Conservation (phyloP, 2,113 vertebrate genomes). For the Drymodes brunneopygia region DNA sequence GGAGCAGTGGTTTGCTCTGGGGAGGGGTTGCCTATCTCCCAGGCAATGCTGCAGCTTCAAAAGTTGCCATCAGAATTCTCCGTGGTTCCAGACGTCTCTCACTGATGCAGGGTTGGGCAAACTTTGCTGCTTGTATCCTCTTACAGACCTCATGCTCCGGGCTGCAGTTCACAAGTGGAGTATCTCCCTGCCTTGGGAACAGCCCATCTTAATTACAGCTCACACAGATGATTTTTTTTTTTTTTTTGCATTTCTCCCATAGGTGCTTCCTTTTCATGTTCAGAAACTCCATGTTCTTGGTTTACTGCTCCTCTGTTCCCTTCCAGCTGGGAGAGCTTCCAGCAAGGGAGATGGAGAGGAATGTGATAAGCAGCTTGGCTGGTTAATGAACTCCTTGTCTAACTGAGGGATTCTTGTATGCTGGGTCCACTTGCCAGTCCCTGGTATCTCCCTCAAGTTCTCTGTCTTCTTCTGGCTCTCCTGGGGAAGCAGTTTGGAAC, state of each 20-base stretch:
- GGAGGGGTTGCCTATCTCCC: background rate
- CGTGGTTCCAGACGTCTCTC: rapidly evolving
- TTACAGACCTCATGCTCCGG: background rate
- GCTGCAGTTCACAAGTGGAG: background rate
- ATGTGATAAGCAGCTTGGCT: background rate
- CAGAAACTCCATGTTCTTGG: background rate
- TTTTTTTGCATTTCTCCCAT: background rate
- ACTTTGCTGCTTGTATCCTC: background rate
- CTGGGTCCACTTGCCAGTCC: background rate
- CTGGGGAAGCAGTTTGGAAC: background rate
- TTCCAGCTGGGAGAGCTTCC: background rate
- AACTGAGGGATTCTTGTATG: background rate
- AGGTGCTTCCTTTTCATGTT: background rate
- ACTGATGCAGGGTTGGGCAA: background rate
- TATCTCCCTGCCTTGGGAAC: background rate
- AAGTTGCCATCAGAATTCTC: background rate
- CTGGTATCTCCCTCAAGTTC: background rate
- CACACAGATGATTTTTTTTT: background rate
- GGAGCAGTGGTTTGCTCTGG: background rate
- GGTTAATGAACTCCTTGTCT: background rate
- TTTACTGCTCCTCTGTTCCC: background rate
- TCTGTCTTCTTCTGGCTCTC: background rate
- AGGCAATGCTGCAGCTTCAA: background rate
- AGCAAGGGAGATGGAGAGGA: background rate
- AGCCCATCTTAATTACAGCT: background rate